Evolutionary conservation across 2,888 invertebrate species (phyloP).

Genomic region (Pyrochroa serraticornis): DNA sequence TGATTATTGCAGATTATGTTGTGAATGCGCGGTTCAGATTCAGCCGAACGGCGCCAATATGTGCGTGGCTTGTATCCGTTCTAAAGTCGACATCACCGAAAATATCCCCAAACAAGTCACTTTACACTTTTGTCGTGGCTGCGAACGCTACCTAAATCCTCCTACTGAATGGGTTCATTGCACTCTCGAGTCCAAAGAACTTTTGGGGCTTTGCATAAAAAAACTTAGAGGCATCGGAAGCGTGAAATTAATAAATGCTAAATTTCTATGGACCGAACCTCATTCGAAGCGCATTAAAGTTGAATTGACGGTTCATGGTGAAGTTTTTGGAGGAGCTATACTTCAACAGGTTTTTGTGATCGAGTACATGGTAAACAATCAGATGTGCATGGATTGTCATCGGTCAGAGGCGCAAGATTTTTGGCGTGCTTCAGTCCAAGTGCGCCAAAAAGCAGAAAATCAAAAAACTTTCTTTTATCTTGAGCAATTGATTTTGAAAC

Average conservation of each 20-base stretch:
- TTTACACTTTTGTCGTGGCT: slow-evolving; percentile 88
- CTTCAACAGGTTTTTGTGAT: slow-evolving; percentile 95
- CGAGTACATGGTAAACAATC: slow-evolving; percentile 88
- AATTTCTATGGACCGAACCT: slow-evolving; percentile 98
- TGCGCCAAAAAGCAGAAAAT: slow-evolving; percentile 86
- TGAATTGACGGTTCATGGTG: slow-evolving; percentile 93
- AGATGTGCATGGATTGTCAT: slow-evolving; percentile 98
- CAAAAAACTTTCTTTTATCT: slow-evolving; percentile 97
- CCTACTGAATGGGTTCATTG: slow-evolving; percentile 87
- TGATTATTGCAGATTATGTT: slow-evolving; percentile 75
- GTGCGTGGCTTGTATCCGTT: slow-evolving; percentile 93
- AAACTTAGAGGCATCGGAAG: slow-evolving; percentile 87
- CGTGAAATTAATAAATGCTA: slow-evolving; percentile 93
- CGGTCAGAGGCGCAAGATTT: slow-evolving; percentile 96
- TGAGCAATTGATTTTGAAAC: slow-evolving; percentile 95
- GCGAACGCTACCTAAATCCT: slow-evolving; percentile 94
- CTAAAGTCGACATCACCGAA: slow-evolving; percentile 93
- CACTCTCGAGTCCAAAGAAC: slow-evolving; percentile 87
- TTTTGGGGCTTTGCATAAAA: slow-evolving; percentile 89
- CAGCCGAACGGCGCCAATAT: slow-evolving; percentile 96
- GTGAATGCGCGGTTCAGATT: slow-evolving; percentile 91
- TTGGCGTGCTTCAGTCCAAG: slow-evolving; percentile 93
- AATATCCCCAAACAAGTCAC: slow-evolving; percentile 93
- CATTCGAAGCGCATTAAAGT: slow-evolving; percentile 97
- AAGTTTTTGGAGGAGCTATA: slow-evolving; percentile 88